phyloP scores from a whole-genome alignment of 2,888 invertebrate species.

The Cheilosia pagana region DNA sequence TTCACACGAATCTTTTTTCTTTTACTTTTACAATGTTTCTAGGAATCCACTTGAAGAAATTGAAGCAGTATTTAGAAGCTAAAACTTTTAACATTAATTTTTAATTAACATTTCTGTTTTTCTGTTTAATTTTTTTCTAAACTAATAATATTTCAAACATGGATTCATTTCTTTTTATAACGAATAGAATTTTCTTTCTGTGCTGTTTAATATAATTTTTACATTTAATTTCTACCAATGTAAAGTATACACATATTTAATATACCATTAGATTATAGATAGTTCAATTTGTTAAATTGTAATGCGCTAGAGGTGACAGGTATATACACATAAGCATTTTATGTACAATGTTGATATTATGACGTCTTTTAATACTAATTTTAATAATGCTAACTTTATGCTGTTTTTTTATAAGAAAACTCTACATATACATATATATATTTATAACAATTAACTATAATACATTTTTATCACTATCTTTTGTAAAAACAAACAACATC shows the following conservation, averaged over 20 bases:
- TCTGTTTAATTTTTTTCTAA: constrained; percentile 27
- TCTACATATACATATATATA: constrained; percentile 46
- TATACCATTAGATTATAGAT: constrained; percentile 62
- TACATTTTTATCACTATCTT: constrained; percentile 67
- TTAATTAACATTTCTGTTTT: constrained; percentile 26
- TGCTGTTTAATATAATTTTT: constrained; percentile 60
- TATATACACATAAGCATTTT: constrained; percentile 32
- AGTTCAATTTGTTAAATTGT: constrained; percentile 64
- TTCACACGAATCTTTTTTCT: constrained; percentile 68
- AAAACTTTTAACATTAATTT: constrained; percentile 76
- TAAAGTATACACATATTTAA: constrained; percentile 52
- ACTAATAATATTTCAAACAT: constrained; percentile 27
- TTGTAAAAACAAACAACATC: constrained; percentile 58
- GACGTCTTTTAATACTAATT: constrained; percentile 66
- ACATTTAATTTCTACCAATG: constrained; percentile 52
- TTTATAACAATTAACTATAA: constrained; percentile 56
- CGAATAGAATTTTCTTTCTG: constrained; percentile 69
- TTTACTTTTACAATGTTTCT: constrained; percentile 78
- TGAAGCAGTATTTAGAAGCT: constrained; percentile 84
- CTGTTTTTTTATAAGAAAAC: constrained; percentile 64
- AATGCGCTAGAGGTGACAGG: constrained; percentile 61
- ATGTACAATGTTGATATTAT: constrained; percentile 67
- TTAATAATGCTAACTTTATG: constrained; percentile 59
- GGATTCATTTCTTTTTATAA: constrained; percentile 39
- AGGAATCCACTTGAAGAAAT: constrained; percentile 84